phyloP scores from a whole-genome alignment of 2,888 invertebrate genomes.

The Alsophila aescularia region DNA sequence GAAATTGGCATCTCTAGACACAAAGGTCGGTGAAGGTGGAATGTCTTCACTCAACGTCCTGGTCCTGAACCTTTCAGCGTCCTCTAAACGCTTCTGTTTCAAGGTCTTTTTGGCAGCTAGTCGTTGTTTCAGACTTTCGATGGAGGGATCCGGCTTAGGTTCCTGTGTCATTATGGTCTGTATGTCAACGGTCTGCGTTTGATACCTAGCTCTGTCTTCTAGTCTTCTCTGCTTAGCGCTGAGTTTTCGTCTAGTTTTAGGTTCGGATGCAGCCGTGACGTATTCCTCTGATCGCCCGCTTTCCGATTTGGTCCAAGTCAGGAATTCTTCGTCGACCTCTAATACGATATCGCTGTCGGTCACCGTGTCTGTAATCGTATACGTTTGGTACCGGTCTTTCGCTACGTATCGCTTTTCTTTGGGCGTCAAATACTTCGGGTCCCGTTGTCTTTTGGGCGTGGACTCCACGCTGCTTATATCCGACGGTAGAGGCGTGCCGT shows the following conservation, averaged over 20 bases:
- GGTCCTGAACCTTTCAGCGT: conserved; percentile 90
- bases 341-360: conserved; percentile 59
- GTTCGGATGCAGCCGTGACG: conserved; percentile 62
- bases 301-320: conserved; percentile 77
- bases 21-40: conserved; percentile 79
- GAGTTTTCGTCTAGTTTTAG: conserved; percentile 65
- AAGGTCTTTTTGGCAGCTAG: conserved; percentile 76
- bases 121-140: conserved; percentile 69
- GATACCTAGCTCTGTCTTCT: conserved; percentile 88
- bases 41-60: conserved; percentile 86
- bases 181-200: conserved; percentile 86
- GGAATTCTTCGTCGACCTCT: conserved; percentile 67
- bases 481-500: conserved; percentile 86
- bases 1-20: conserved; percentile 73
- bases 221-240: conserved; percentile 88
- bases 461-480: conserved; percentile 90
- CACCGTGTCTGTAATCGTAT: conserved; percentile 88
- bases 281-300: conserved; percentile 73
- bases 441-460: conserved; percentile 87
- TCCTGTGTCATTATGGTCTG: conserved; percentile 52
- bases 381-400: conserved; percentile 92
- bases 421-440: conserved; percentile 86
- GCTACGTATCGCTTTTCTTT: conserved; percentile 90
- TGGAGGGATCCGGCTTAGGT: conserved; percentile 60
- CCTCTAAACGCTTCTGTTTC: conserved; percentile 85